Base-by-base conservation (phyloP, 2,113 vertebrate genomes). In the Nanorana parkeri region DNA sequence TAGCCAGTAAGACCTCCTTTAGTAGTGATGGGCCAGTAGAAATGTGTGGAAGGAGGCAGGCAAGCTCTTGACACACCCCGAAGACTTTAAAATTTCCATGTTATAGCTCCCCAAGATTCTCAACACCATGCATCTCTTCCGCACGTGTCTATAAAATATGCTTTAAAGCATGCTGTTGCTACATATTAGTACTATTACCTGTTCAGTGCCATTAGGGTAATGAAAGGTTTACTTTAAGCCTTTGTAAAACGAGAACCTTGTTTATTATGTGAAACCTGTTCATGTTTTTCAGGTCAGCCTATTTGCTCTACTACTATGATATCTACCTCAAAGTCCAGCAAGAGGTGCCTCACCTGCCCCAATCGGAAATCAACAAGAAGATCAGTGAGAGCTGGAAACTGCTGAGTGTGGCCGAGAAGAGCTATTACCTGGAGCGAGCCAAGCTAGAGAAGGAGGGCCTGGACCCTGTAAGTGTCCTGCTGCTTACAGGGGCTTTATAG, bases 351-450 rank as follows among this genome's bases (percentile, higher is more conserved):
- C 95, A 96, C 84, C 91, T 98, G 73, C 97, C 98, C 20, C 98
- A 98, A 58, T 99, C 97, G 21, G 97, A 98, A 91, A 98, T 99
- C 89, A 99, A 99, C 91, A 99, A 98, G 90, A 95, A 96, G 81
- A 99, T 99, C 86, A 99, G 97, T 8, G 97, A 99, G 90, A 98
- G 95, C 79, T 99, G 98, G 97, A 95, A 95, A 84, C 91, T 97
- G 54, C 96, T 99, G 68, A 98, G 95, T 1, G 97, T 99, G 60
- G 94, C 96, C 2, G 97, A 99, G 84, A 98, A 96, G 89, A 96
- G 94, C 84, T 97, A 96, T 88, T 99, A 99, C 80, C 88, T 99
- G 89, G 97, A 99, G 87, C 96, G 94, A 84, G 97, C 97, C 68
- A 96, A 96, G 85, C 89, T 95, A 36, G 97, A 99, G 87, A 98